A percentile compares a stretch with the other conserved stretches of the same genome.
Conservation (phyloP, 2,113 vertebrate genomes). For the Cottus gobio region DNA sequence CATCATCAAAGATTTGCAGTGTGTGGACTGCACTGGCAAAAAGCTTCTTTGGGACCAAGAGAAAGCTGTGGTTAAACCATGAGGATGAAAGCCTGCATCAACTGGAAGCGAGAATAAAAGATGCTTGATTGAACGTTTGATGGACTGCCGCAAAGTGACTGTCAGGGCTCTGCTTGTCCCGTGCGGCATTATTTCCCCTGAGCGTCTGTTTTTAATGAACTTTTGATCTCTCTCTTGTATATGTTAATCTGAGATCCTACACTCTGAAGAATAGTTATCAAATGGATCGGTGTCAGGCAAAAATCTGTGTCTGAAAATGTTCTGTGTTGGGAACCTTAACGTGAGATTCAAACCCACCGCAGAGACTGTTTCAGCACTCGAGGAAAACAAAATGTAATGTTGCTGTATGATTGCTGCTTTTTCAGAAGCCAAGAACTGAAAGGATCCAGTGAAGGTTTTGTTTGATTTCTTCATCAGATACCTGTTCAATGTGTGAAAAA, state of each 20-base stretch:
- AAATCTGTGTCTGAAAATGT: constrained; percentile 18
- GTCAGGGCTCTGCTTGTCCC: constrained; percentile 38
- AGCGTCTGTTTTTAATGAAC: constrained; percentile 58
- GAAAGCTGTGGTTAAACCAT: constrained; percentile 14
- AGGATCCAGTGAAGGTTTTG: constrained; percentile 43
- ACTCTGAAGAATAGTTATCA: constrained; percentile 38
- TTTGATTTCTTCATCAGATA: constrained; percentile 64
- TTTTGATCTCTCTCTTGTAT: constrained; percentile 49
- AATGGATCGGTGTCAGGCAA: constrained; percentile 10
- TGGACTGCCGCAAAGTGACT: constrained; percentile 59
- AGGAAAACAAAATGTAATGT: constrained; percentile 17
- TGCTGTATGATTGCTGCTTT: not conserved
- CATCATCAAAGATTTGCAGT: constrained; percentile 39
- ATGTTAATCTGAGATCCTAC: constrained; percentile 44
- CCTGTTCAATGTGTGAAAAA: constrained; percentile 64
- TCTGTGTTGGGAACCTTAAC: constrained; percentile 6
- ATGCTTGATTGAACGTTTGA: constrained; percentile 35
- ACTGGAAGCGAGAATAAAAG: constrained; percentile 26
- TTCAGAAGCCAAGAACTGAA: constrained; percentile 35
- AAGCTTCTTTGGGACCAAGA: constrained; percentile 19
- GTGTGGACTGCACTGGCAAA: constrained; percentile 15
- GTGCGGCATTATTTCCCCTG: constrained; percentile 38
- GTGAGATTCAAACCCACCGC: not conserved
- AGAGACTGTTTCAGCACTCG: constrained; percentile 9
- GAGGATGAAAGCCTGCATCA: constrained; percentile 13